Percentiles rank a stretch among this genome's conserved stretches.
These are phyloP conservation scores for Willisornis vidua DNA, from an alignment of 2,113 vertebrate species.

Conservation along the genomic window DNA sequence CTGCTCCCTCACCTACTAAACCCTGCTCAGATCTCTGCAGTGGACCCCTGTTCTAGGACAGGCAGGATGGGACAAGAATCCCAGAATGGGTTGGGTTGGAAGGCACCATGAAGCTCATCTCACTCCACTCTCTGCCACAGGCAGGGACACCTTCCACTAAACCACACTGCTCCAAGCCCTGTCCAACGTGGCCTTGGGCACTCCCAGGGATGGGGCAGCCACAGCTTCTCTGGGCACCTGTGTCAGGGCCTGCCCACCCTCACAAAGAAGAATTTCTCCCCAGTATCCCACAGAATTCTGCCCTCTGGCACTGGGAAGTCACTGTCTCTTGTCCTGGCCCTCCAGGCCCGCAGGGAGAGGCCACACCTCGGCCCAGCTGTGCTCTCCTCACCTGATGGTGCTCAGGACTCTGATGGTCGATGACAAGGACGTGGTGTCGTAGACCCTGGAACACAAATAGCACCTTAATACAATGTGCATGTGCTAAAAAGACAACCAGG, in stretches of 20 bases:
- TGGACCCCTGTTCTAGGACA: background rate
- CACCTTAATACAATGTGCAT: fast-evolving
- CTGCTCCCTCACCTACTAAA: background rate
- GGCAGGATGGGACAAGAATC: background rate
- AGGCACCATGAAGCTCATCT: background rate
- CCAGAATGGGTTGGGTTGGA: background rate
- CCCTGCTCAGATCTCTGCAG: background rate
- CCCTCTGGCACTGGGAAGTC: background rate
- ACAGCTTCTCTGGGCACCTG: background rate
- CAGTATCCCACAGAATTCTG: fast-evolving
- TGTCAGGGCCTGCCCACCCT: background rate
- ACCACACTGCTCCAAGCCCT: background rate
- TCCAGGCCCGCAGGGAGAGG: background rate
- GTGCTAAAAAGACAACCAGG: no score
- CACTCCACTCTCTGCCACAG: background rate
- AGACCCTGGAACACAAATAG: conserved; percentile 75
- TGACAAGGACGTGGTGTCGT: conserved; percentile 78
- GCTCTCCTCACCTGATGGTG: conserved; percentile 73
- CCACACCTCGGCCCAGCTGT: fast-evolving
- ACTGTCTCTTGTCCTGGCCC: background rate
- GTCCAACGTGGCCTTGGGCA: fast-evolving
- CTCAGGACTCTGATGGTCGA: conserved; percentile 49
- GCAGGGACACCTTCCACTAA: background rate
- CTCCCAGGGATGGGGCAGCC: background rate
- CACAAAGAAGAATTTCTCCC: background rate